A percentile compares a stretch with the other conserved stretches of the same genome.
These are phyloP conservation scores for Alexandromys oeconomus DNA, from an alignment of 2,797 vertebrate genomes.

Conservation along the genomic window DNA sequence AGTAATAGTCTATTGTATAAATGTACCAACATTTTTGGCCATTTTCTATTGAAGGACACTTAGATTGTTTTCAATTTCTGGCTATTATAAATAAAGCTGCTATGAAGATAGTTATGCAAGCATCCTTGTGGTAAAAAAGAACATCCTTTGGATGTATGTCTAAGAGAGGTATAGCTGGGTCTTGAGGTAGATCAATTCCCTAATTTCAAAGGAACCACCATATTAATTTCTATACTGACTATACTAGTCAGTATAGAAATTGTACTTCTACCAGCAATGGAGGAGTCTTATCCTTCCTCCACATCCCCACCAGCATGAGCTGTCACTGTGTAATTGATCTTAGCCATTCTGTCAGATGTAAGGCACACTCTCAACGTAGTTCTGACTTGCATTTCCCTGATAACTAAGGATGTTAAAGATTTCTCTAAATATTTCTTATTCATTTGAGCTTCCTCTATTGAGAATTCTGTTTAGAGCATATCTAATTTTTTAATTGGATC, in stretches of 20 bases:
- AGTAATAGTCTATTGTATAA: neutral
- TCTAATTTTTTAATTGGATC: neutral
- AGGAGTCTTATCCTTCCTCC: neutral
- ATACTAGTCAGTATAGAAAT: neutral
- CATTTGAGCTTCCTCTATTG: neutral
- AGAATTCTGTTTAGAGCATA: neutral
- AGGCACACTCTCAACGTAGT: neutral
- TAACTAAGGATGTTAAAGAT: neutral
- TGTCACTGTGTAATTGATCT: neutral
- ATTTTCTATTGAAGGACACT: neutral
- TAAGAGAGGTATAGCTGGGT: neutral
- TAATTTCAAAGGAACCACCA: neutral
- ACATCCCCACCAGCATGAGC: neutral
- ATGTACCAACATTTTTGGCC: neutral
- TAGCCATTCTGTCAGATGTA: neutral
- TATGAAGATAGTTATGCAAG: neutral
- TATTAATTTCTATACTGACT: neutral
- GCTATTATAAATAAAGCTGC: neutral
- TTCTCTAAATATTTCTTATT: neutral
- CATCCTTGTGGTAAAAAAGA: too few relatives aligned
- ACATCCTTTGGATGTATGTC: neutral
- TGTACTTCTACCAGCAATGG: neutral
- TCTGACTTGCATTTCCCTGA: neutral
- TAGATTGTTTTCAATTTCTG: neutral
- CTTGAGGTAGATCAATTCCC: neutral